A percentile compares a stretch with the other conserved stretches of the same genome.
Conservation (phyloP, 2,797 vertebrate genomes). For the Ibycter americanus region DNA sequence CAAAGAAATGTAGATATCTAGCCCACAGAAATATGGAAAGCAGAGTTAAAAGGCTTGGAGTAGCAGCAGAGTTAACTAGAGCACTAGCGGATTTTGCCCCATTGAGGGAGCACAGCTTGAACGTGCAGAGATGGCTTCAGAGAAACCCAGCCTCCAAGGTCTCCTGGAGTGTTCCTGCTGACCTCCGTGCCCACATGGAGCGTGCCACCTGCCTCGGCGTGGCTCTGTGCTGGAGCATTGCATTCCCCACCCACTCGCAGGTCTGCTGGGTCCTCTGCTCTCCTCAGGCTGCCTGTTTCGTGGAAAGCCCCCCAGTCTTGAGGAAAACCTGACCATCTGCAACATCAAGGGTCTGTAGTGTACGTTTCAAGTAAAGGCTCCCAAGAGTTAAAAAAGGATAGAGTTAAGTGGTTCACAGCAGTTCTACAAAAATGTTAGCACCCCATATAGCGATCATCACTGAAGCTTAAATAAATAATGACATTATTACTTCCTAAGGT, state of each 20-base stretch:
- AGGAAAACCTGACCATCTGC: neutral
- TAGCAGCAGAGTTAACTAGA: neutral
- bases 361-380: neutral
- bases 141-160: neutral
- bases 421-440: neutral
- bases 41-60: neutral
- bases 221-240: neutral
- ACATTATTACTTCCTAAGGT: neutral
- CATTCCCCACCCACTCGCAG: rapidly evolving
- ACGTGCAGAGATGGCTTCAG: rapidly evolving
- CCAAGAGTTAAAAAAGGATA: neutral
- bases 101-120: rapidly evolving
- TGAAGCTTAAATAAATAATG: neutral
- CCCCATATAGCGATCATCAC: neutral
- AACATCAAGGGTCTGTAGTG: neutral
- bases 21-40: neutral
- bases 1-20: neutral
- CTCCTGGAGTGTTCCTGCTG: neutral
- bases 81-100: neutral
- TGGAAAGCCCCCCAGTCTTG: no score
- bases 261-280: neutral
- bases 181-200: neutral
- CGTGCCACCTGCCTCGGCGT: neutral
- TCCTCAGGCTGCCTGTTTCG: rapidly evolving
- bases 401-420: neutral